Evolutionary conservation across 2,797 vertebrate genomes (phyloP), one percentile per base, ranked within the genome.

Genomic region (Rachycentron canadum): DNA sequence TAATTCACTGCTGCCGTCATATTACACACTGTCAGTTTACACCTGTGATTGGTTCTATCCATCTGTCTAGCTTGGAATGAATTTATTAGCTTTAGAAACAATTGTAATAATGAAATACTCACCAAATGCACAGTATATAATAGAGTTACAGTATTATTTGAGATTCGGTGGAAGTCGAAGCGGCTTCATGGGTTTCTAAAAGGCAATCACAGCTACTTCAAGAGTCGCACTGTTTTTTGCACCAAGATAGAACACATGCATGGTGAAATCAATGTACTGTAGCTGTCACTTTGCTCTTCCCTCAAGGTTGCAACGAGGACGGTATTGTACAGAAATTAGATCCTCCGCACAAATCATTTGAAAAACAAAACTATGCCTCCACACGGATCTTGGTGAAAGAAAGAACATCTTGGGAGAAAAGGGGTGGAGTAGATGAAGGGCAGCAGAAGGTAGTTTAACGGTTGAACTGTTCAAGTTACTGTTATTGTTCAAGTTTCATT

Each of bases 241-340:
- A 0, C 69, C 45, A 38, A 76, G 50, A 69, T 26, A 7, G 28
- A 75, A 34, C n/a, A 34, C 26, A 36, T 62, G 61, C 45, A 64
- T 19, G 14, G 49, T n/a, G 23, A 76, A 49, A 69, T 59, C 40
- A 69, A 32, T 70, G 53, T 25, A 36, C 52, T 32, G 41, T 16
- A 40, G 36, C 21, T 55, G 64, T 67, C 61, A 4, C 21, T 53
- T 53, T 52, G 17, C 50, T 70, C 40, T 28, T 52, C 7, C 41
- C 13, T 63, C 71, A 55, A 82, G 55, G 68, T 50, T 52, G 59
- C 55, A 75, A 66, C 71, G 60, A 52, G 45, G 26, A n/a, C 12
- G 25, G 49, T 58, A 74, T 62, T 72, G 41, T 65, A 10, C 25
- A 57, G 43, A 50, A 69, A 34, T 1, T 47, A 36, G 17, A 32